Base-by-base conservation (phyloP, 2,113 vertebrate genomes). In the Petromus typicus region DNA sequence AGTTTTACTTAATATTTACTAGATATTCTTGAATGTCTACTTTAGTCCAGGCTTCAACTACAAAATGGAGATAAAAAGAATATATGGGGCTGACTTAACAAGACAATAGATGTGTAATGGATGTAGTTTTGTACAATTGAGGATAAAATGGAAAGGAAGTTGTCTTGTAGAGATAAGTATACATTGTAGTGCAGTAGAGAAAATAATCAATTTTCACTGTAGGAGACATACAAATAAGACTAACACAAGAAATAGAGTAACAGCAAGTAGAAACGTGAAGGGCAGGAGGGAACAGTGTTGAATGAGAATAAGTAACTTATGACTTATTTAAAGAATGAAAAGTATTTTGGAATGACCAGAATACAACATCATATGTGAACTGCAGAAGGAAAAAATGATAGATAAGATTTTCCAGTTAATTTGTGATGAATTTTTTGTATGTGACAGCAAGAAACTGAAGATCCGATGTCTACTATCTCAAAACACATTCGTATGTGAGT, bases 121-220 rank as follows among this genome's bases (percentile, higher is more conserved):
- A 37, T 84, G 18, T n/a, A 76, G 71, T 13, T 63, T 95, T 92
- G 34, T 83, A 63, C 85, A 69, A 80, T 57, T 79, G 48, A 86
- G 30, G 61, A 22, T 56, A 56, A 51, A 75, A 79, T 40, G 20
- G 56, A 78, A 91, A 64, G 54, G 86, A 83, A 57, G 23, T 34
- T 40, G 18, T 96, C 61, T 16, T 22, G 56, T 57, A 71, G 85
- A 76, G 56, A 92, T 80, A 86, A 96, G 75, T 92, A 81, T 59
- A 85, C 54, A 85, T 3, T 85, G 40, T 76, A 64, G 1, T 17
- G 34, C 57, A 57, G 69, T 93, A 86, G n/a, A 92, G 37, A 89
- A 91, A 81, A 12, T 66, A 80, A 90, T 94, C 78, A 61, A 17
- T 94, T 89, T 89, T 94, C 84, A 66, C 76, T 56, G 14, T 51